phyloP scores from a whole-genome alignment of 2,888 invertebrate species.

The Leuctra nigra region DNA sequence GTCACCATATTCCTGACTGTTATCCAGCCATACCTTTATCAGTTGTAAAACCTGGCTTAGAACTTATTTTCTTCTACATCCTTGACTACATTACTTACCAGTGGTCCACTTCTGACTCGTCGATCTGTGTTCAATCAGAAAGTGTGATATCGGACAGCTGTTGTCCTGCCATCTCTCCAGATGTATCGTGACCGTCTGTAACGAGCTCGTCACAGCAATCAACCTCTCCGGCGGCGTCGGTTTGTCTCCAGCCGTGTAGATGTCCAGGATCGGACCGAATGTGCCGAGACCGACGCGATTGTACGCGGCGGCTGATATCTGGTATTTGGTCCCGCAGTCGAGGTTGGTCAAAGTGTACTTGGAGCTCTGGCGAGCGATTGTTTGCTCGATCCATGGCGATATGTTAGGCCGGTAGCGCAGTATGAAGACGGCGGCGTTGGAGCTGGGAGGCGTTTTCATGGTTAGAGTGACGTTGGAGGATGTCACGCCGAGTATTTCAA shows the following conservation, averaged over 20 bases:
- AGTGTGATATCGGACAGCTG: constrained; percentile 32
- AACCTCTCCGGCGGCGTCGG: constrained; percentile 23
- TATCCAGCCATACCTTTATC: no score
- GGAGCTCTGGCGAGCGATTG: constrained; percentile 29
- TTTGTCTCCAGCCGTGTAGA: constrained; percentile 25
- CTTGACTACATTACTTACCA: no score
- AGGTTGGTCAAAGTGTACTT: constrained; percentile 31
- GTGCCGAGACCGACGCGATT: constrained; percentile 35
- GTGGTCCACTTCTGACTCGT: constrained; percentile 25
- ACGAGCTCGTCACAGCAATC: constrained; percentile 22
- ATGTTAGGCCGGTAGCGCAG: constrained; percentile 33
- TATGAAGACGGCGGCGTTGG: constrained; percentile 28
- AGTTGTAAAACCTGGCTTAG: no score
- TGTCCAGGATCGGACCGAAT: constrained; percentile 31
- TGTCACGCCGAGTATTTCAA: constrained; percentile 39
- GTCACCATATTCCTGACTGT: no score
- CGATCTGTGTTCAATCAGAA: constrained; percentile 29
- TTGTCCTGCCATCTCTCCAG: constrained; percentile 32
- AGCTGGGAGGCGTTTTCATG: constrained; percentile 30
- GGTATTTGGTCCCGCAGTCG: constrained; percentile 35
- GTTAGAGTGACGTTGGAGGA: constrained; percentile 38
- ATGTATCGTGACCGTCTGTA: constrained; percentile 30
- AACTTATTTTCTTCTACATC: no score
- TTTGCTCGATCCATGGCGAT: constrained; percentile 32
- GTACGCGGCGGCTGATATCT: constrained; percentile 33